Percentiles rank a stretch among this genome's conserved stretches.
Evolutionary conservation across 2,797 vertebrate genomes (phyloP).

Genomic region (Choloepus didactylus): DNA sequence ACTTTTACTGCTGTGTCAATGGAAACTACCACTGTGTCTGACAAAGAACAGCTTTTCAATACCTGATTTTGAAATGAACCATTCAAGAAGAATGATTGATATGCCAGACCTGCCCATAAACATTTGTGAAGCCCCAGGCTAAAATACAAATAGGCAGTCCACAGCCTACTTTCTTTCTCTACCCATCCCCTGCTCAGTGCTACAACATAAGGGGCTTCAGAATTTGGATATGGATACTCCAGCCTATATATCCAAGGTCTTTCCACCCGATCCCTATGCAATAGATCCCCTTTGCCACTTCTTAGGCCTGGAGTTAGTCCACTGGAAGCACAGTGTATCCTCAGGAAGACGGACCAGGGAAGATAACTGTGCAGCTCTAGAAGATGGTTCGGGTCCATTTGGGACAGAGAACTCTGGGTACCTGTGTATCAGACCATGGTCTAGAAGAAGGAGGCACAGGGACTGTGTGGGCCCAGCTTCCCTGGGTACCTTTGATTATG

Average conservation of each 20-base stretch:
- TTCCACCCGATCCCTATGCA: neutral
- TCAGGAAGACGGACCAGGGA: neutral
- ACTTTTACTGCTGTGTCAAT: slow-evolving; percentile 36
- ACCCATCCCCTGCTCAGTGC: neutral
- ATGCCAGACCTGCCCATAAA: neutral
- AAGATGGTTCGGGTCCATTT: neutral
- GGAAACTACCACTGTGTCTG: neutral
- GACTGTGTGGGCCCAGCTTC: neutral
- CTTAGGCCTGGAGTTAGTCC: neutral
- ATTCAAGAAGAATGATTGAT: neutral
- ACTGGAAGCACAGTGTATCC: neutral
- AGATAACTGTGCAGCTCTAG: neutral
- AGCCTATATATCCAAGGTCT: neutral
- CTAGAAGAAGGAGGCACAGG: neutral
- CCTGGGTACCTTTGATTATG: neutral
- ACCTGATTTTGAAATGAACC: neutral
- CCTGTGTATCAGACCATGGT: neutral
- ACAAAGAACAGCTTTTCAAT: neutral
- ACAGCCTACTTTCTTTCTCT: neutral
- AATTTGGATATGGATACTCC: neutral
- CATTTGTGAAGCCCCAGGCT: neutral
- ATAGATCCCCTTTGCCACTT: neutral
- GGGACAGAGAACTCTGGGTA: neutral
- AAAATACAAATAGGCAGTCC: neutral
- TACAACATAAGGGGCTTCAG: neutral